These are phyloP conservation scores for Drosophila borborema DNA, from an alignment of 2,888 invertebrate species.

Conservation along the genomic window DNA sequence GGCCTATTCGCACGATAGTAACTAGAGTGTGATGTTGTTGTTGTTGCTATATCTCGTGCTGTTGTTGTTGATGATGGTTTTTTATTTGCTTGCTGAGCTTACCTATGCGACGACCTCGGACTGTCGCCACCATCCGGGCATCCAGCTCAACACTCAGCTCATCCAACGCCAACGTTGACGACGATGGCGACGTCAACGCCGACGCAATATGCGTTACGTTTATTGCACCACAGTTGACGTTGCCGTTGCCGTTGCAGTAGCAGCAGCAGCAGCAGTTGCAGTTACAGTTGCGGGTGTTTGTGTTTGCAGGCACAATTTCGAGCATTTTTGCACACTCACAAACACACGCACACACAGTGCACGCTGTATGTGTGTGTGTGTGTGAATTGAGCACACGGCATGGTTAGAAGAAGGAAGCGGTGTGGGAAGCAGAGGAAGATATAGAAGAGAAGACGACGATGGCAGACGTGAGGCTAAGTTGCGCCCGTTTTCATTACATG, in stretches of 20 bases:
- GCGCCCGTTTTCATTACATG: conserved; percentile 60
- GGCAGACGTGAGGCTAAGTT: conserved; percentile 40
- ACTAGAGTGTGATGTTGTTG: conserved; percentile 53
- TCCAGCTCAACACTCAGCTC: conserved; percentile 34
- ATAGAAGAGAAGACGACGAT: conserved; percentile 14
- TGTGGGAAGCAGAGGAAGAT: conserved; percentile 37
- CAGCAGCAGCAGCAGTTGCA: conserved; percentile 1
- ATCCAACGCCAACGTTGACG: conserved; percentile 41
- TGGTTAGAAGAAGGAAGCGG: conserved; percentile 60
- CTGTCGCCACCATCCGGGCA: conserved; percentile 69
- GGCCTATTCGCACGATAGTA: conserved; percentile 62
- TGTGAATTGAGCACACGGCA: conserved; percentile 72
- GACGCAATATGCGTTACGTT: conserved; percentile 77
- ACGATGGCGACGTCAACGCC: conserved; percentile 54
- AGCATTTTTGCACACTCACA: conserved; percentile 53
- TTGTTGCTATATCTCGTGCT: conserved; percentile 24
- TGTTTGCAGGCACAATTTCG: conserved; percentile 55
- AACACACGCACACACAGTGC: conserved; percentile 26
- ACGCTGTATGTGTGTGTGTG: background rate
- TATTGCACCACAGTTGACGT: conserved; percentile 76
- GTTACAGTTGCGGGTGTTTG: conserved; percentile 57
- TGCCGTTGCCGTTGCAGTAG: conserved; percentile 33
- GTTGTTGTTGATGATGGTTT: conserved; percentile 30
- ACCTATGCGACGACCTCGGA: conserved; percentile 75
- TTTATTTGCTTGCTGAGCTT: conserved; percentile 51